phyloP scores from a whole-genome alignment of 2,113 vertebrate genomes.

The Conger conger region DNA sequence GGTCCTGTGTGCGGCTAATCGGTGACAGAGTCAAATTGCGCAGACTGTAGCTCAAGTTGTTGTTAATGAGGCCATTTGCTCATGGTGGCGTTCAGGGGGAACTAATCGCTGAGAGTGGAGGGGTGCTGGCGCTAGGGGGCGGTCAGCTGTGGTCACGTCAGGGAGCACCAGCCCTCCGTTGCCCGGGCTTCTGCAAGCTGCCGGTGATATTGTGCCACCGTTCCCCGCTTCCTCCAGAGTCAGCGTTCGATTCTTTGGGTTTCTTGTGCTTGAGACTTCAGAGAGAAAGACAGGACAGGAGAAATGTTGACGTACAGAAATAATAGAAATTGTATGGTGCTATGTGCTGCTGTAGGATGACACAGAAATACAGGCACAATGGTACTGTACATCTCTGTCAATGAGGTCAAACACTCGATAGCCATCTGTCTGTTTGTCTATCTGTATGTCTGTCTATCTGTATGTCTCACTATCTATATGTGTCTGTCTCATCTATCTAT shows the following conservation, averaged over 20 bases:
- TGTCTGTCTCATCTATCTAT: too few relatives aligned
- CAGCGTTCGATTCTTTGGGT: not conserved
- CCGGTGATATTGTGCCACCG: not conserved
- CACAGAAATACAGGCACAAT: too few relatives aligned
- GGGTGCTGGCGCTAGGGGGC: constrained; percentile 54
- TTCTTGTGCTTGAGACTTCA: not conserved
- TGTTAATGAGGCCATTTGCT: constrained; percentile 75
- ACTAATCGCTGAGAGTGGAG: constrained; percentile 68
- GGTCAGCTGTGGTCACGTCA: constrained; percentile 41
- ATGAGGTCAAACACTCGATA: too few relatives aligned
- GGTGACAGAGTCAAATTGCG: constrained; percentile 67
- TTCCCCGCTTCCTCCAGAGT: not conserved
- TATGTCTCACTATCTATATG: too few relatives aligned
- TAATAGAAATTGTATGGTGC: too few relatives aligned
- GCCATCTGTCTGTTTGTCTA: too few relatives aligned
- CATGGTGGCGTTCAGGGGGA: constrained; percentile 63
- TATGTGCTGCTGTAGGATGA: too few relatives aligned
- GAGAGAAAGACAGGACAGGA: not conserved
- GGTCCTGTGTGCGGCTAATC: constrained; percentile 68
- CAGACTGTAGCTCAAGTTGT: constrained; percentile 60
- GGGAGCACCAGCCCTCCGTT: not conserved
- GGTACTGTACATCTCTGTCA: too few relatives aligned
- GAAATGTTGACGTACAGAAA: not conserved
- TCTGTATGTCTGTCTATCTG: too few relatives aligned
- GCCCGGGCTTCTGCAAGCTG: too few relatives aligned